These are phyloP conservation scores for Hylomyscus alleni DNA, from an alignment of 2,797 vertebrate genomes.

Conservation along the genomic window DNA sequence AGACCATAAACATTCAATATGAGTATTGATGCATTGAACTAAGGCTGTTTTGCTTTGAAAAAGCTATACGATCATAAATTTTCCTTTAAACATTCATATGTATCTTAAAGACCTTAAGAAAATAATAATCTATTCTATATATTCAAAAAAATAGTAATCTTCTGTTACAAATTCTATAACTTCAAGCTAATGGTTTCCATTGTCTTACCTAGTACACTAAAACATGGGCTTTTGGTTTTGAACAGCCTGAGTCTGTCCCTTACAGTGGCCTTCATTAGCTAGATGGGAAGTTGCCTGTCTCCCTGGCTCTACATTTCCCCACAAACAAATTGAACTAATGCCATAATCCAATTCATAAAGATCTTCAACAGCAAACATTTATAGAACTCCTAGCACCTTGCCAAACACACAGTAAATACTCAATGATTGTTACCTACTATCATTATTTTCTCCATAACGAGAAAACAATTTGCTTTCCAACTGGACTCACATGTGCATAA, in stretches of 20 bases:
- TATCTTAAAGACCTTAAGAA: background rate
- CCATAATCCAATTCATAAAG: background rate
- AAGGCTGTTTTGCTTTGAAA: background rate
- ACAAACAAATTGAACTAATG: background rate
- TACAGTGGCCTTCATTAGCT: background rate
- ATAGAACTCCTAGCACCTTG: background rate
- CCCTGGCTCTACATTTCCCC: background rate
- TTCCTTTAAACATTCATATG: background rate
- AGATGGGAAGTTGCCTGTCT: background rate
- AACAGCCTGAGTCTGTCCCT: background rate
- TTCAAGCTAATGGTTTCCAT: conserved; percentile 24
- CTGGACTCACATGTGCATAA: background rate
- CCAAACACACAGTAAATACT: background rate
- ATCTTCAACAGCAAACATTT: conserved; percentile 12
- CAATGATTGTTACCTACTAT: background rate
- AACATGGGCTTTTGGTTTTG: background rate
- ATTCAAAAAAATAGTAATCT: background rate
- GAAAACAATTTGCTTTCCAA: conserved; percentile 47
- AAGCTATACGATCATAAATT: background rate
- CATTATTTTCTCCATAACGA: background rate
- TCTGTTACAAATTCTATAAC: background rate
- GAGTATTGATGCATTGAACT: background rate
- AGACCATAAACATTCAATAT: too few relatives aligned
- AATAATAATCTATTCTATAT: background rate
- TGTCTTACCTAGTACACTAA: background rate